These are phyloP conservation scores for Zapus hudsonius DNA, from an alignment of 2,113 vertebrate genomes.

Conservation along the genomic window DNA sequence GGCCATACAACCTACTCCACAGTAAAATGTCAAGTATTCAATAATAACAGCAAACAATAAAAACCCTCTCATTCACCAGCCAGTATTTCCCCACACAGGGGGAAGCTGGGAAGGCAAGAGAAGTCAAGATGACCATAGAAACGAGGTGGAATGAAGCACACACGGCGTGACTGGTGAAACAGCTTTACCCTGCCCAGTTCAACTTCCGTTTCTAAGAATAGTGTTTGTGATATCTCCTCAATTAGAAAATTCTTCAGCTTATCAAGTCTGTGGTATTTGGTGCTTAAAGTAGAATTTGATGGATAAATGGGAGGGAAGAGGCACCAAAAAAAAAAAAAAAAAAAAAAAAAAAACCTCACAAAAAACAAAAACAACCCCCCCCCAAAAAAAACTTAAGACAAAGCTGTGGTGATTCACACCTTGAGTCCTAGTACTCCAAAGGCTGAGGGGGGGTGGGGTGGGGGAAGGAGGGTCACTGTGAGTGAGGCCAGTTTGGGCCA, in stretches of 20 bases:
- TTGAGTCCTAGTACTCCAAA: no score
- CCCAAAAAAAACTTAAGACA: no score
- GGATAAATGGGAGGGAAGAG: no score
- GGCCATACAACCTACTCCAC: slow-evolving; percentile 5
- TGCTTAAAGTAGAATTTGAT: slow-evolving; percentile 12
- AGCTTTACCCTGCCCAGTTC: not conserved
- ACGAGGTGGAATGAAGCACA: not conserved
- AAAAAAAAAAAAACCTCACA: not conserved
- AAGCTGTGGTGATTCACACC: no score
- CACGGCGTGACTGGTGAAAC: not conserved
- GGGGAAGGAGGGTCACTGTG: no score
- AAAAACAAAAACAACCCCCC: no score
- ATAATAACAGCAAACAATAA: not conserved
- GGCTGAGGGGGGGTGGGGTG: no score
- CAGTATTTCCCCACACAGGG: not conserved
- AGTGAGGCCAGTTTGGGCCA: no score
- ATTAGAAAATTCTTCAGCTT: not conserved
- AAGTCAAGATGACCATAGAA: not conserved
- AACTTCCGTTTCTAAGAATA: not conserved
- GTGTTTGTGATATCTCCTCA: not conserved
- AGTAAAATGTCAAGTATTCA: not conserved
- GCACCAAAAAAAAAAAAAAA: not conserved
- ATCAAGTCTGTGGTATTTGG: slow-evolving; percentile 55
- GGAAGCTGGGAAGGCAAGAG: not conserved
- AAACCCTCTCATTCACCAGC: not conserved